Evolutionary conservation across 2,113 vertebrate species (phyloP).

Genomic region (Phyllostomus hastatus): DNA sequence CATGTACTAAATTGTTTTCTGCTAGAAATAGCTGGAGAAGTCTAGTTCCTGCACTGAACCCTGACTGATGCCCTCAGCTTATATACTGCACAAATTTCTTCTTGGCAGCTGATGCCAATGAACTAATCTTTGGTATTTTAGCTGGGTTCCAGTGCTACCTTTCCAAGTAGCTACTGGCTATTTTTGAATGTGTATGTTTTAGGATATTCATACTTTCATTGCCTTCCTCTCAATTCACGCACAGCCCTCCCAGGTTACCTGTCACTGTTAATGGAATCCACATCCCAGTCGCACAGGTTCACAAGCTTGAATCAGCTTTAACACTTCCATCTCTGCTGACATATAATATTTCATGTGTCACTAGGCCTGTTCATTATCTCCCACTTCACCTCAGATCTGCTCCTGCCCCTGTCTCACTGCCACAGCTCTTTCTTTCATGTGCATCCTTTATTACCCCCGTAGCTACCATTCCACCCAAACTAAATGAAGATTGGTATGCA

Average conservation of each 20-base stretch:
- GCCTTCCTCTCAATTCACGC: neutral
- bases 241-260: neutral
- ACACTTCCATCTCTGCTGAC: neutral
- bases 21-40: neutral
- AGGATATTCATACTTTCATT: neutral
- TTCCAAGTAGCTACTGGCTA: neutral
- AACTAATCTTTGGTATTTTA: neutral
- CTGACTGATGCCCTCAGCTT: neutral
- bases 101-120: neutral
- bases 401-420: neutral
- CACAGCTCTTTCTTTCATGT: neutral
- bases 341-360: neutral
- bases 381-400: neutral
- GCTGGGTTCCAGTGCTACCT: neutral
- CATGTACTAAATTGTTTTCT: neutral
- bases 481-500: no score
- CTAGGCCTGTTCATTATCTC: neutral
- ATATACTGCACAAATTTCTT: neutral
- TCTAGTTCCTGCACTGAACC: neutral
- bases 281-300: neutral
- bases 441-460: neutral
- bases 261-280: neutral
- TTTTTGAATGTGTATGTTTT: neutral
- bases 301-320: neutral
- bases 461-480: no score